A percentile compares a stretch with the other conserved stretches of the same genome.
phyloP scores from a whole-genome alignment of 2,888 invertebrate species.

The Ceratothoa steindachneri region DNA sequence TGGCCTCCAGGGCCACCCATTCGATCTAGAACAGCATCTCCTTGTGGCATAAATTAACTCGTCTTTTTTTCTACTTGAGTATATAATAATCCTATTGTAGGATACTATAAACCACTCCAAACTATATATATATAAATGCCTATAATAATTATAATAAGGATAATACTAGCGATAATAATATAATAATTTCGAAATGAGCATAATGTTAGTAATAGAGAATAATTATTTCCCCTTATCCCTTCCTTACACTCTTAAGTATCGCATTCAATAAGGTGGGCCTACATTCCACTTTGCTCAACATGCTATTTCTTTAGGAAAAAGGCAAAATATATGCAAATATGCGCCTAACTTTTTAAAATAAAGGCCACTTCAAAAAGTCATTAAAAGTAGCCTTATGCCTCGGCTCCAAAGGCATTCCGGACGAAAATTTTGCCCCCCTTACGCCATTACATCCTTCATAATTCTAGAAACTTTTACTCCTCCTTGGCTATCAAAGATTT shows the following conservation, averaged over 20 bases:
- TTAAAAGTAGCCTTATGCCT: not conserved
- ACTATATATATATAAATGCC: too few species aligned
- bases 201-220: not conserved
- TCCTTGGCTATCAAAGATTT: slow-evolving; percentile 10
- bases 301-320: slow-evolving; percentile 3
- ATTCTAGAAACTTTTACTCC: not conserved
- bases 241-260: not conserved
- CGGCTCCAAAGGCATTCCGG: not conserved
- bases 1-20: too few species aligned
- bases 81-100: too few species aligned
- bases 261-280: not conserved
- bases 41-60: too few species aligned
- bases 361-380: slow-evolving; percentile 7
- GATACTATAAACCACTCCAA: too few species aligned
- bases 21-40: too few species aligned
- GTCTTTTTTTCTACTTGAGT: too few species aligned
- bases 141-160: too few species aligned
- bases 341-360: not conserved
- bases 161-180: too few species aligned
- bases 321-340: slow-evolving; percentile 11
- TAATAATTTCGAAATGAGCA: too few species aligned
- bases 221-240: not conserved
- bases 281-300: slow-evolving; percentile 8
- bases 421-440: not conserved
- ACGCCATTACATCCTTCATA: slow-evolving; percentile 10